Evolutionary conservation across 2,113 vertebrate genomes (phyloP), one percentile per base, ranked within the genome.

Genomic region (Uropsilus gracilis): DNA sequence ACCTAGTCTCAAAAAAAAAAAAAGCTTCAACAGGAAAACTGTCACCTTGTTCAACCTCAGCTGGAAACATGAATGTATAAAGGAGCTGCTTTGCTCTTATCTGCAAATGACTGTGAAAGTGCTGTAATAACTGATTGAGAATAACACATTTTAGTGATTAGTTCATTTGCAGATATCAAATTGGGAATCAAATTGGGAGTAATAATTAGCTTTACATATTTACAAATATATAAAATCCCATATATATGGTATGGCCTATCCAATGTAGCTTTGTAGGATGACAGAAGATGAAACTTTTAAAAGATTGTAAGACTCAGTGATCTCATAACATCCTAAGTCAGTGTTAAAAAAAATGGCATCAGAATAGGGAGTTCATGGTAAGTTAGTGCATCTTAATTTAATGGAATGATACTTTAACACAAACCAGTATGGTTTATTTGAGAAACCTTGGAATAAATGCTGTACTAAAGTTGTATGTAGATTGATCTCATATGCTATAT

Each of bases 401-500:
- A 59, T 93, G 11, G 46, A 34, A n/a, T 80, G 37, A 75, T 22
- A 84, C 78, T 55, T 6, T 80, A 78, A 78, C 11, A 61, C 28
- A 77, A 86, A 89, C 59, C 2, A 86, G 6, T 72, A 57, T 14
- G 37, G 20, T 90, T 81, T 85, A 73, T 92, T 69, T 73, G 48
- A 92, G 92, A 93, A 71, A 30, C 48, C 78, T 90, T 48, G 32
- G 42, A 68, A 42, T 71, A 61, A 18, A 46, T 81, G 75, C 81
- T 77, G 44, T 73, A 68, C 68, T 42, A 57, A 85, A 59, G 44
- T 39, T 10, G 11, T 53, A 5, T 55, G 11, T 39, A 75, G 61
- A 78, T 84, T 75, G 66, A 75, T 73, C 80, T 92, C 50, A 68
- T 84, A 90, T 81, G 69, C 32, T 48, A 6, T 93, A 53, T 73